phyloP scores from a whole-genome alignment of 64 coral and sea anemone genomes.

The Montipora sp. region DNA sequence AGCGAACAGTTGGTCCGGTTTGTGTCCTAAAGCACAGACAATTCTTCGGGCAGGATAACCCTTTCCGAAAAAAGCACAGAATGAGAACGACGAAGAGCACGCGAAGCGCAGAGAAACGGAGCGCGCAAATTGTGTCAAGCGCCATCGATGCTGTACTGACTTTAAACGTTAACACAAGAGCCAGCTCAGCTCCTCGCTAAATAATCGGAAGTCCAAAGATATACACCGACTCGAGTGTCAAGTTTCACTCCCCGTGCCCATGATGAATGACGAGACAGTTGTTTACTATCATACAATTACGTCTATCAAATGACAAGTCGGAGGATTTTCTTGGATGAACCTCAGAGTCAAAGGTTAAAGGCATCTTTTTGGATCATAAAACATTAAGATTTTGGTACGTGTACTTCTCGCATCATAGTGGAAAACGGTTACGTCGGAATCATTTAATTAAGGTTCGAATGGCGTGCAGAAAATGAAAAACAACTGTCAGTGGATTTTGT shows the following conservation, averaged over 20 bases:
- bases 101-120: background rate
- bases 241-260: slow-evolving; percentile 23
- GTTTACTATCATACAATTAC: background rate
- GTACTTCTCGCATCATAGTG: too few species aligned
- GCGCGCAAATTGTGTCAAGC: background rate
- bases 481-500: too few species aligned
- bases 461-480: too few species aligned
- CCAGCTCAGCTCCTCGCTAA: background rate
- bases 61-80: slow-evolving; percentile 29
- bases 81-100: slow-evolving; percentile 33
- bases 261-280: background rate
- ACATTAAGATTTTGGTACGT: too few species aligned
- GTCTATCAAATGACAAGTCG: slow-evolving; percentile 23
- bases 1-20: slow-evolving; percentile 81
- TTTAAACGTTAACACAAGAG: background rate
- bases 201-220: slow-evolving; percentile 18
- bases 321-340: background rate
- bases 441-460: too few species aligned
- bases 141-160: background rate
- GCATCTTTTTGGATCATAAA: too few species aligned
- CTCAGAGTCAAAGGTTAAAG: too few species aligned
- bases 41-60: slow-evolving; percentile 60
- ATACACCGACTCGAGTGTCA: slow-evolving; percentile 29
- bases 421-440: too few species aligned
- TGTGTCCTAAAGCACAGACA: slow-evolving; percentile 81